These are phyloP conservation scores for Ateles fusciceps DNA, from an alignment of 2,797 vertebrate species.

Conservation along the genomic window DNA sequence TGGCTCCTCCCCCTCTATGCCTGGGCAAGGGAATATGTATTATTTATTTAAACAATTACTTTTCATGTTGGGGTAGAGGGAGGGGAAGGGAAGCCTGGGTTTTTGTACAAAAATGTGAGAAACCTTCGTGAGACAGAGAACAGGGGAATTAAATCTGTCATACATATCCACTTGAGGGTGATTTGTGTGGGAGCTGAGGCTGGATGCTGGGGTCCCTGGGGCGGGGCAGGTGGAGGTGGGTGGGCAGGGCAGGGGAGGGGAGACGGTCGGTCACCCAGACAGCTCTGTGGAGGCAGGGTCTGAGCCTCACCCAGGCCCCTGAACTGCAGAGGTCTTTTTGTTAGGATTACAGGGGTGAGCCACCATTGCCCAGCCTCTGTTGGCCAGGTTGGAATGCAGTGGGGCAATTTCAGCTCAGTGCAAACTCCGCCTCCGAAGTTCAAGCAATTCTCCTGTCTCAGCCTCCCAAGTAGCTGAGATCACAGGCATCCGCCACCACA, in stretches of 20 bases:
- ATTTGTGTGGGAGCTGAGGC: not conserved
- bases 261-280: not conserved
- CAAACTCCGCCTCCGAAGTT: too few relatives aligned
- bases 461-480: too few relatives aligned
- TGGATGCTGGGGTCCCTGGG: not conserved
- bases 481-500: too few relatives aligned
- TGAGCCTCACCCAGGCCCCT: not conserved
- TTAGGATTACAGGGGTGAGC: too few relatives aligned
- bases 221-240: not conserved
- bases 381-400: too few relatives aligned
- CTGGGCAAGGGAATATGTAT: not conserved
- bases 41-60: slow-evolving; percentile 72
- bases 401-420: too few relatives aligned
- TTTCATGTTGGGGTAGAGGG: slow-evolving; percentile 17
- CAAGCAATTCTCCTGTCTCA: too few relatives aligned
- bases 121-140: not conserved
- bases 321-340: not conserved
- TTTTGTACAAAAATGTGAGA: slow-evolving; percentile 42
- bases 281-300: not conserved
- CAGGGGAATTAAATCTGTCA: slow-evolving; percentile 83
- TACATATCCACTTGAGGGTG: slow-evolving; percentile 82
- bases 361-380: too few relatives aligned
- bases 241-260: not conserved
- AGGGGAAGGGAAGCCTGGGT: not conserved
- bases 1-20: not conserved